phyloP scores from a whole-genome alignment of 2,888 invertebrate genomes.

The Syritta pipiens region DNA sequence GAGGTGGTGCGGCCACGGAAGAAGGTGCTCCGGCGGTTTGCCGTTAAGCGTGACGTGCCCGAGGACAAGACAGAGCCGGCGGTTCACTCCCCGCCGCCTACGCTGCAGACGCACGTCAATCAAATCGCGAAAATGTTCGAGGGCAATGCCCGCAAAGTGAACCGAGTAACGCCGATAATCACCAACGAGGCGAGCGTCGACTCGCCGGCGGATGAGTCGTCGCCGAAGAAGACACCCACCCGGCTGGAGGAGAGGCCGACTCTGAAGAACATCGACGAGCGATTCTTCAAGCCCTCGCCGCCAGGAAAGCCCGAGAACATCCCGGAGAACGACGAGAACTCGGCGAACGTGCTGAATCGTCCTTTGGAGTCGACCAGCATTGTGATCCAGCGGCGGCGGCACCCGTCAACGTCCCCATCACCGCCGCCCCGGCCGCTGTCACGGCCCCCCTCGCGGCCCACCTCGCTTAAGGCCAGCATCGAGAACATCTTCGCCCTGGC shows the following conservation, averaged over 20 bases:
- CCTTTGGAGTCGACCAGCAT: conserved; percentile 56
- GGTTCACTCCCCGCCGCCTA: conserved; percentile 50
- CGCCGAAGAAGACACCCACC: conserved; percentile 33
- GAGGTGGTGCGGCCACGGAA: conserved; percentile 64
- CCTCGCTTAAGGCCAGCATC: conserved; percentile 74
- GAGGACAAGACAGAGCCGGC: conserved; percentile 33
- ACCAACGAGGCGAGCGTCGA: conserved; percentile 69
- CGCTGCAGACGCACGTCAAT: conserved; percentile 75
- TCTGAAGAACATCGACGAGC: conserved; percentile 70
- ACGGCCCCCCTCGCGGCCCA: conserved; percentile 70
- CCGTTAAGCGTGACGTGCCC: conserved; percentile 73
- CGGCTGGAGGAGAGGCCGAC: conserved; percentile 64
- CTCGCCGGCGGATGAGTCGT: conserved; percentile 7
- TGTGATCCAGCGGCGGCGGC: conserved; percentile 66
- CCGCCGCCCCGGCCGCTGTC: conserved; percentile 50
- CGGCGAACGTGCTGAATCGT: conserved; percentile 74
- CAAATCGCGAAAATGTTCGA: conserved; percentile 78
- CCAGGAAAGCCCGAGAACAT: conserved; percentile 68
- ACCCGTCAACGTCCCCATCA: conserved; percentile 59
- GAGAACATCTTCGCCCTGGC: conserved; percentile 77
- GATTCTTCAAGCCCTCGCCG: conserved; percentile 51
- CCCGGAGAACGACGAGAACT: conserved; percentile 75
- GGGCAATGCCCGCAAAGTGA: conserved; percentile 75
- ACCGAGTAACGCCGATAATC: conserved; percentile 74
- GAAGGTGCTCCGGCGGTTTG: conserved; percentile 75